phyloP scores from a whole-genome alignment of 2,113 vertebrate genomes.

The Vidua macroura region DNA sequence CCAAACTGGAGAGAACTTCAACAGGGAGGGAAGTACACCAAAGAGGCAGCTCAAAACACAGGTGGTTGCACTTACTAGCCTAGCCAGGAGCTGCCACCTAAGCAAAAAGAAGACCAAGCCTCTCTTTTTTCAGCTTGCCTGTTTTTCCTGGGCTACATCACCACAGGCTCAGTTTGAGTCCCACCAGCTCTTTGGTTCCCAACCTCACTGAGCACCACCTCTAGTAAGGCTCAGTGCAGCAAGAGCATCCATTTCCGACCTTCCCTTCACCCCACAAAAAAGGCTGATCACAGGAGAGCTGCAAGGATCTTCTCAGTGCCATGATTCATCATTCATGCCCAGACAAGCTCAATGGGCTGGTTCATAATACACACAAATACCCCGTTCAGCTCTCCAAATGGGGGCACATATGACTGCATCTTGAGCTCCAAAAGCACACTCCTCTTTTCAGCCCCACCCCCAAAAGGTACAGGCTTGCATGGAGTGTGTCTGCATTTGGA shows the following conservation, averaged over 20 bases:
- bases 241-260: neutral
- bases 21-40: neutral
- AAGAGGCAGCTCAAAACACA: accelerated
- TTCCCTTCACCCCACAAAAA: neutral
- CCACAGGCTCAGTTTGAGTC: neutral
- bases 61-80: accelerated
- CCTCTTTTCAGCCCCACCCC: neutral
- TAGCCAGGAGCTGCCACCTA: neutral
- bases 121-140: neutral
- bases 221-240: neutral
- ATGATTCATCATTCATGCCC: neutral
- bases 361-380: neutral
- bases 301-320: neutral
- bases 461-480: neutral
- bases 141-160: neutral
- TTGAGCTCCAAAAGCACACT: neutral
- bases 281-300: neutral
- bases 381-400: accelerated
- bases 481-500: accelerated
- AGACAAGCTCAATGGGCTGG: neutral
- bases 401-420: accelerated
- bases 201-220: neutral
- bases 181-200: neutral
- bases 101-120: neutral
- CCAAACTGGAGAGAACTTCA: neutral